phyloP scores from a whole-genome alignment of 2,888 invertebrate species.

The Zele albiditarsus region DNA sequence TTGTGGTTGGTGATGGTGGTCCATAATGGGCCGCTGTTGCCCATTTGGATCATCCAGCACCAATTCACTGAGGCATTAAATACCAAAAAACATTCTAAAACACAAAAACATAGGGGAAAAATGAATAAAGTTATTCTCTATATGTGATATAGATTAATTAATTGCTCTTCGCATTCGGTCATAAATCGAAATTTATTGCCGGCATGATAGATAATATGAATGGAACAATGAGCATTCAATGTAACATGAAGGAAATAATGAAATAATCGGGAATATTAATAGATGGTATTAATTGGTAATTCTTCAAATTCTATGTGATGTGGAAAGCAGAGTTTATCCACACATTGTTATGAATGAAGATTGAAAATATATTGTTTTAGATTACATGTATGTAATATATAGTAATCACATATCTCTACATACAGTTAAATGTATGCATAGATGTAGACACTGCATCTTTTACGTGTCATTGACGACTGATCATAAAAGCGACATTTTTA shows the following conservation, averaged over 20 bases:
- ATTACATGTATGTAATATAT: too few relatives aligned
- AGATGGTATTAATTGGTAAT: background rate
- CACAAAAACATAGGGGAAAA: background rate
- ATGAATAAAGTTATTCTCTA: background rate
- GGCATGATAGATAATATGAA: too few relatives aligned
- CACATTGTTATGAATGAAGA: background rate
- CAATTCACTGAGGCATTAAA: slow-evolving; percentile 52
- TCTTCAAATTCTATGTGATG: too few relatives aligned
- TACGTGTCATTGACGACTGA: slow-evolving; percentile 65
- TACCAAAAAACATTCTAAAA: slow-evolving; percentile 26
- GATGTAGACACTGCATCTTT: slow-evolving; percentile 64
- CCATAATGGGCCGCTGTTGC: slow-evolving; percentile 71
- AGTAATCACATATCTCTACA: too few relatives aligned
- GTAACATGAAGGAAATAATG: too few relatives aligned
- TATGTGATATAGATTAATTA: too few relatives aligned
- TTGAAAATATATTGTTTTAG: background rate
- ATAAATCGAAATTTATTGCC: too few relatives aligned
- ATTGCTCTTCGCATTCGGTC: too few relatives aligned
- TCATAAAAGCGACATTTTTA: slow-evolving; percentile 63
- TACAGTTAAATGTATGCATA: background rate
- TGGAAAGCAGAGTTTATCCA: background rate
- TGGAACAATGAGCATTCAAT: too few relatives aligned
- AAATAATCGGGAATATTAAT: too few relatives aligned
- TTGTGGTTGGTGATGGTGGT: slow-evolving; percentile 67
- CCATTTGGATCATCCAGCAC: slow-evolving; percentile 69